Conservation (phyloP, 1,140 invertebrate species). For the Zeugodacus cucurbitae region DNA sequence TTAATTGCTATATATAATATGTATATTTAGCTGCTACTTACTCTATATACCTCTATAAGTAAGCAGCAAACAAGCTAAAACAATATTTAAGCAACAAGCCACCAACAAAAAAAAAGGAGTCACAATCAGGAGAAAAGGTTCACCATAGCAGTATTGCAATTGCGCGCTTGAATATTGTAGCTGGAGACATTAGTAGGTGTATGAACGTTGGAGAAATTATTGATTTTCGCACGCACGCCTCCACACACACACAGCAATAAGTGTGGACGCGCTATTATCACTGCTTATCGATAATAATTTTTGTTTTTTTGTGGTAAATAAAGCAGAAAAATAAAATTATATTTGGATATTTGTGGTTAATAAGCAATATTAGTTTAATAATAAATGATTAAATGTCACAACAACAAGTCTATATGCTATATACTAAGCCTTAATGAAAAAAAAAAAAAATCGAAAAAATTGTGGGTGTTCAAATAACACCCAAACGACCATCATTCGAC, state of each 20-base stretch:
- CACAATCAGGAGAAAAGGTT: background rate
- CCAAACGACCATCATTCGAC: constrained; percentile 6
- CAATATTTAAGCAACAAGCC: background rate
- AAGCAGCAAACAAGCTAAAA: background rate
- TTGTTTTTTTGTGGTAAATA: background rate
- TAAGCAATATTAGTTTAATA: too few species aligned
- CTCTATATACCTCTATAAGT: background rate
- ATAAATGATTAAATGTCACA: background rate
- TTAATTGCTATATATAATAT: background rate
- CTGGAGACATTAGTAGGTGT: background rate
- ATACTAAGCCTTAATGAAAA: background rate
- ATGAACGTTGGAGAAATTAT: background rate
- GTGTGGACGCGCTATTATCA: background rate
- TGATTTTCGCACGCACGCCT: background rate
- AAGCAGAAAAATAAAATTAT: background rate
- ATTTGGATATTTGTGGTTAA: background rate
- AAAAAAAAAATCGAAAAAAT: too few species aligned
- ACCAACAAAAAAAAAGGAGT: background rate
- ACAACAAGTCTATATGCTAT: background rate
- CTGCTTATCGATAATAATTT: background rate
- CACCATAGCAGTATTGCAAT: background rate
- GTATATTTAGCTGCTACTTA: background rate
- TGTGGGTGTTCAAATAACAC: background rate
- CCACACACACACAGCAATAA: background rate
- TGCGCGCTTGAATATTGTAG: background rate